A percentile compares a stretch with the other conserved stretches of the same genome.
Conservation (phyloP, 2,113 vertebrate species). For the Pseudonaja textilis region DNA sequence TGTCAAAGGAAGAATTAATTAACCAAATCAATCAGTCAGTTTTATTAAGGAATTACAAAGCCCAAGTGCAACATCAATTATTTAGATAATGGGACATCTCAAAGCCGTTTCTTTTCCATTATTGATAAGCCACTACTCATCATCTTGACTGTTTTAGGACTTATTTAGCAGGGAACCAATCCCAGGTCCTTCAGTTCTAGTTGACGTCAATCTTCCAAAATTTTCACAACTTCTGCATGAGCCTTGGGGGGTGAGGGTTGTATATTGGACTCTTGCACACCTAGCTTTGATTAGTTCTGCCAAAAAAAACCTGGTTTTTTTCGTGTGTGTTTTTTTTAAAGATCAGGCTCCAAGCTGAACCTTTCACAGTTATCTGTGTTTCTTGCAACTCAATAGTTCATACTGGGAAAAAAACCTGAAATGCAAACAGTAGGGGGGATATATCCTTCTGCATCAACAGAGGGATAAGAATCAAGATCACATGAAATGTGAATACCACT, state of each 20-base stretch:
- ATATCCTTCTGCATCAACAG: no score
- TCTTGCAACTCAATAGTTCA: background rate
- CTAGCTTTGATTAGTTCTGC: background rate
- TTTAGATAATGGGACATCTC: conserved; percentile 81
- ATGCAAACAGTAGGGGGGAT: background rate
- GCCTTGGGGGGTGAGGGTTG: background rate
- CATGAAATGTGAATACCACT: no score
- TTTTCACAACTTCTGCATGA: background rate
- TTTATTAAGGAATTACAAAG: conserved; percentile 84
- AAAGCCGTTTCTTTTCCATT: conserved; percentile 79
- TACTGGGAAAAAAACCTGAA: no score
- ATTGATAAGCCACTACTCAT: conserved; percentile 79
- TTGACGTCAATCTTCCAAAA: conserved; percentile 62
- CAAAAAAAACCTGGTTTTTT: no score
- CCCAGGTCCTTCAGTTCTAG: conserved; percentile 68
- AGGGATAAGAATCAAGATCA: no score
- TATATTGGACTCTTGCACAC: background rate
- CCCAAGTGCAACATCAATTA: conserved; percentile 81
- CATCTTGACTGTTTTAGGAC: conserved; percentile 73
- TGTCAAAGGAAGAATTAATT: conserved; percentile 82
- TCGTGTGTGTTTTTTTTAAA: accelerated
- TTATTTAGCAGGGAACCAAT: conserved; percentile 75
- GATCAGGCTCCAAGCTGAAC: background rate
- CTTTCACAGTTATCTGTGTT: no score
- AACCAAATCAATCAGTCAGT: conserved; percentile 83